A percentile compares a stretch with the other conserved stretches of the same genome.
Conservation (phyloP, 2,113 vertebrate species). For the Ranitomeya imitator region DNA sequence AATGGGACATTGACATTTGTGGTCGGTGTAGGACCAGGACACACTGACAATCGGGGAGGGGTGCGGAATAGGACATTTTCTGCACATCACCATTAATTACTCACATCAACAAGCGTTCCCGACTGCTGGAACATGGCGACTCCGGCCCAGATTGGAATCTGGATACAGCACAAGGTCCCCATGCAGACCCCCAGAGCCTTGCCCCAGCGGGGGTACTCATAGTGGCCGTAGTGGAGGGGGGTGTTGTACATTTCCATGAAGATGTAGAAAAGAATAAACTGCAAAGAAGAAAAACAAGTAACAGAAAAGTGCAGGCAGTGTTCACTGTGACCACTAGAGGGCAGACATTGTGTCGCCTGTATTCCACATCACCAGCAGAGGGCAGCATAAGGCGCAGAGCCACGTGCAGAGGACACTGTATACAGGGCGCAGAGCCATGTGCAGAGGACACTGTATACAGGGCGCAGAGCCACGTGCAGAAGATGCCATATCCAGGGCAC, state of each 20-base stretch:
- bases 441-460: too few relatives aligned
- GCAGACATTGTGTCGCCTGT: background rate
- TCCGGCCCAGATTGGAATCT: slow-evolving; percentile 78
- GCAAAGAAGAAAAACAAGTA: slow-evolving; percentile 6
- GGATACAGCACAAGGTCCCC: slow-evolving; percentile 75
- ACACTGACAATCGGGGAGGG: too few relatives aligned
- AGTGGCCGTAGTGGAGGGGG: slow-evolving; percentile 71
- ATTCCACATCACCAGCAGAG: background rate
- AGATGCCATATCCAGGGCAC: slow-evolving; percentile 43
- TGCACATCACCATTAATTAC: slow-evolving; percentile 46
- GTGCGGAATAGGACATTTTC: too few relatives aligned
- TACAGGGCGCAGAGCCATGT: too few relatives aligned
- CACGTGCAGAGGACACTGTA: too few relatives aligned
- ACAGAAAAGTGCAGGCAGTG: too few relatives aligned
- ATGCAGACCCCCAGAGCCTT: slow-evolving; percentile 78
- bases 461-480: slow-evolving; percentile 64
- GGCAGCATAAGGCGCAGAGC: background rate
- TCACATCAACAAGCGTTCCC: slow-evolving; percentile 77
- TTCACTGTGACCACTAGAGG: background rate
- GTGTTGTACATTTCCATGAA: slow-evolving; percentile 81
- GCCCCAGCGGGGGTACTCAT: slow-evolving; percentile 76
- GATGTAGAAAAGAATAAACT: slow-evolving; percentile 81
- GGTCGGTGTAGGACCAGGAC: too few relatives aligned
- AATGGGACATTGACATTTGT: too few relatives aligned
- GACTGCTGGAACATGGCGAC: slow-evolving; percentile 76